Base-by-base conservation (phyloP, 2,888 invertebrate genomes). In the Neria commutata region DNA sequence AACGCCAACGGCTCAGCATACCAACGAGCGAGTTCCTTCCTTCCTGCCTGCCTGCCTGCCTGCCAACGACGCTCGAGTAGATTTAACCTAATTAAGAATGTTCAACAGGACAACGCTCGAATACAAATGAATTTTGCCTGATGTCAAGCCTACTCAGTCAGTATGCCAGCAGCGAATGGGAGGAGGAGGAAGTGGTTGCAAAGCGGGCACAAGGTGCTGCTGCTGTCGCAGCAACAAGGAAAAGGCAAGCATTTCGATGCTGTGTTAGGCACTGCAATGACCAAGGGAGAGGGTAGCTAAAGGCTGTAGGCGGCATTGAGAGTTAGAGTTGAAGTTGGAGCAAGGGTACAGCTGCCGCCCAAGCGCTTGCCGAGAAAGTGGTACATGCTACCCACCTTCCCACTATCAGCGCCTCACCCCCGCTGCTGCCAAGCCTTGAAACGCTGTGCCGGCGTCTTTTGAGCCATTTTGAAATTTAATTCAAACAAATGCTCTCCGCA, bases 31-130 rank as follows among this genome's bases (percentile, higher is more conserved):
- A 6, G 14, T 11, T 2, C n/a, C 49, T 16, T n/a, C 26, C 10
- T n/a, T 47, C n/a, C 47, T 2, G 23, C 47, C 23, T 21, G n/a
- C n/a, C n/a, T 11, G 25, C 16, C 25, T 50, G 33, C 14, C 21
- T 52, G 57, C 51, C 54, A 42, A 47, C 60, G 56, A 56, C 53
- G 59, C 64, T 61, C 55, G 67, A 75, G 76, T 74, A 74, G 77
- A 78, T 75, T 78, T 77, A 77, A 77, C 77, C 77, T 77, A 77
- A 77, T 77, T 77, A 77, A 77, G 77, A 77, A 75, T 76, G 76
- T 77, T 77, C 69, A 76, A 74, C 76, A 77, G 75, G 73, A 78
- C 78, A 73, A 68, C 68, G 72, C 70, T 67, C 75, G 78, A 75
- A 77, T 77, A 77, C 71, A 77, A 77, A 77, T 76, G 74, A 70